These are phyloP conservation scores for Brachystomella parvula DNA, from an alignment of 1,140 invertebrate genomes.

Conservation along the genomic window DNA sequence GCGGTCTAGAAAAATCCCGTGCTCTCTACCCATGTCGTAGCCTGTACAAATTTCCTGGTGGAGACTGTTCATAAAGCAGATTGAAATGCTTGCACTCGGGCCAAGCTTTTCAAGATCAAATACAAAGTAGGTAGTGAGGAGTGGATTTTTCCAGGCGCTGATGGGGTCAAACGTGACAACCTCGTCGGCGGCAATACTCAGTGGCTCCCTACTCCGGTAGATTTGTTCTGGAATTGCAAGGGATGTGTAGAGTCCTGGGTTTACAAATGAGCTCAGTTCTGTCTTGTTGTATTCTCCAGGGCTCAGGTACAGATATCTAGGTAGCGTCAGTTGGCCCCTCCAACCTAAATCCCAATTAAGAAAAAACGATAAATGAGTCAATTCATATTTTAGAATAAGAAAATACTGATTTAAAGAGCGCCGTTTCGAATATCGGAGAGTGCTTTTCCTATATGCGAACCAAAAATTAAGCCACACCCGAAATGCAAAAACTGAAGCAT, in stretches of 20 bases:
- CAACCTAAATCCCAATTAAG: too few species aligned
- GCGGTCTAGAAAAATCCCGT: constrained; percentile 20
- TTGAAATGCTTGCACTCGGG: neutral
- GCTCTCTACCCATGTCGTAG: constrained; percentile 16
- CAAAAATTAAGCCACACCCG: too few species aligned
- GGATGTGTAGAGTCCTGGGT: constrained; percentile 4
- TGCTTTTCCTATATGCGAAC: too few species aligned
- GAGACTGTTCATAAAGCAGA: constrained; percentile 21
- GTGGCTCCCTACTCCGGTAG: neutral
- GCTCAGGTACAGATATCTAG: constrained; percentile 8
- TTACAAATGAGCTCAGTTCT: constrained; percentile 15
- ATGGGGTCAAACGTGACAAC: neutral
- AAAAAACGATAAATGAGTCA: too few species aligned
- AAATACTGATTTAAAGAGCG: too few species aligned
- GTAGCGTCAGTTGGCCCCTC: constrained; percentile 31
- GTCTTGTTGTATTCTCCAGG: neutral
- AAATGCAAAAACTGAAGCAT: too few species aligned
- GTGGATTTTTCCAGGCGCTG: constrained; percentile 7
- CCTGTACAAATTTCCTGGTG: constrained; percentile 28
- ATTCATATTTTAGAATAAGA: too few species aligned
- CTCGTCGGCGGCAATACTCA: neutral
- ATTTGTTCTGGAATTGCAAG: neutral
- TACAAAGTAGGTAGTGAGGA: constrained; percentile 17
- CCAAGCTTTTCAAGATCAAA: constrained; percentile 12
- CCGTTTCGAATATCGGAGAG: too few species aligned